These are phyloP conservation scores for Mormyrus proboscirostris DNA, from an alignment of 2,797 vertebrate genomes.

Conservation along the genomic window DNA sequence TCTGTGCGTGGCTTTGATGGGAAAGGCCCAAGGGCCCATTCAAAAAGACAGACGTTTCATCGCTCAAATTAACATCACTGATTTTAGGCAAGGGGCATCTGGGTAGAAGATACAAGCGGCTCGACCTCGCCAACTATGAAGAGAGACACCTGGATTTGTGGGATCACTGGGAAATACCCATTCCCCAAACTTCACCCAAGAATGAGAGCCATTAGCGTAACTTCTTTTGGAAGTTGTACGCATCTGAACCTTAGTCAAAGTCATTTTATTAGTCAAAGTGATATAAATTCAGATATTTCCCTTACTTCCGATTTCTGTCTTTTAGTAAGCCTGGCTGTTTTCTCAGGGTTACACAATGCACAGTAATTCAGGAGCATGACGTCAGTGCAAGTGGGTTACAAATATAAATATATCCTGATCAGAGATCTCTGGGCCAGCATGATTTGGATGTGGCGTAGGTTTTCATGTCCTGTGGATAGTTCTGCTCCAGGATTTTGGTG, in stretches of 20 bases:
- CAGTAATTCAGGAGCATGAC: conserved; percentile 9
- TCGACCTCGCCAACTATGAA: not conserved
- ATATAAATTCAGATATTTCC: conserved; percentile 1
- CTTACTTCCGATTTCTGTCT: not conserved
- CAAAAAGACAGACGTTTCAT: not conserved
- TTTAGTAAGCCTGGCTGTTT: not conserved
- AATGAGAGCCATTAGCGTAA: not conserved
- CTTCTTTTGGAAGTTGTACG: not conserved
- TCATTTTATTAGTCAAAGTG: not conserved
- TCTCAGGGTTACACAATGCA: not conserved
- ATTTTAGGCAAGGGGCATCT: not conserved
- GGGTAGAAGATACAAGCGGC: not conserved
- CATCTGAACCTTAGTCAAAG: not conserved
- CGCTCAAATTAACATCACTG: not conserved
- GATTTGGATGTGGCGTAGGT: conserved; percentile 5
- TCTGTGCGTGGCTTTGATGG: not conserved
- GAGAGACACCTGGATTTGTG: not conserved
- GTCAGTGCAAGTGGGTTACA: conserved; percentile 4
- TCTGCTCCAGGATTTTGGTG: not conserved
- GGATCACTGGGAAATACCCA: not conserved
- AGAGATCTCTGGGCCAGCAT: not conserved
- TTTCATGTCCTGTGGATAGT: conserved; percentile 9
- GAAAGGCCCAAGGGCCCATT: not conserved
- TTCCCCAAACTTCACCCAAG: not conserved
- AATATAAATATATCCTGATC: conserved; percentile 6